Evolutionary conservation across 2,888 invertebrate genomes (phyloP), one percentile per base, ranked within the genome.

Genomic region (Fabriciana adippe): DNA sequence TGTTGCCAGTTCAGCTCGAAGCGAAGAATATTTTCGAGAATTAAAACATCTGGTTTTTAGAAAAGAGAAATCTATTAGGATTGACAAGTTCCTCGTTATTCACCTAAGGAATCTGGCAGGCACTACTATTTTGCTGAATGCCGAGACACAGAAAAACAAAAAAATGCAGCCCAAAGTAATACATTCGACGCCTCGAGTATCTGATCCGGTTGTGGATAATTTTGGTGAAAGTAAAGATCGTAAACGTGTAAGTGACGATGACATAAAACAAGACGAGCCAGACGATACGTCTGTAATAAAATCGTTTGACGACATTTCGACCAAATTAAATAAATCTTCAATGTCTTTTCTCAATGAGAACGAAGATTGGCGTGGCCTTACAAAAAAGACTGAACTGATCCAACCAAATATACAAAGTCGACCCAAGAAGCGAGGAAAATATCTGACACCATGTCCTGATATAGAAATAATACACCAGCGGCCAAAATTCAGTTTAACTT

Each of bases 11-110:
- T n/a, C n/a, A n/a, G n/a, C 60, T 50, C 16, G 48, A 0, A 60
- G 60, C 4, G 50, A 50, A 31, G 26, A 60, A 50, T 60, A 60
- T 50, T 60, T 60, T 31, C 15, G 60, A 8, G 48, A 59, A 6
- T 50, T 59, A 15, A 59, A 50, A 26, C 47, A 60, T 31, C n/a
- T 60, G 15, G 31, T 60, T 8, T 59, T 48, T 26, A 48, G 48
- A 59, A 31, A 50, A 59, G 48, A 50, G 26, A 50, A 48, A 8
- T 6, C 59, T 0, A 21, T 59, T 26, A 6, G 59, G 13, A 31
- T 60, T 2, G 60, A 60, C 50, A 50, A 60, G 11, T 60, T 50
- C 2, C 15, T 50, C 6, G 31, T 50, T 11, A 31, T 60, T 1
- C 50, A 59, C 11, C 5, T 60, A 11, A 14, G 31, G n/a, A 6